These are phyloP conservation scores for Etheostoma nigrum DNA, from an alignment of 2,797 vertebrate species.

Conservation along the genomic window DNA sequence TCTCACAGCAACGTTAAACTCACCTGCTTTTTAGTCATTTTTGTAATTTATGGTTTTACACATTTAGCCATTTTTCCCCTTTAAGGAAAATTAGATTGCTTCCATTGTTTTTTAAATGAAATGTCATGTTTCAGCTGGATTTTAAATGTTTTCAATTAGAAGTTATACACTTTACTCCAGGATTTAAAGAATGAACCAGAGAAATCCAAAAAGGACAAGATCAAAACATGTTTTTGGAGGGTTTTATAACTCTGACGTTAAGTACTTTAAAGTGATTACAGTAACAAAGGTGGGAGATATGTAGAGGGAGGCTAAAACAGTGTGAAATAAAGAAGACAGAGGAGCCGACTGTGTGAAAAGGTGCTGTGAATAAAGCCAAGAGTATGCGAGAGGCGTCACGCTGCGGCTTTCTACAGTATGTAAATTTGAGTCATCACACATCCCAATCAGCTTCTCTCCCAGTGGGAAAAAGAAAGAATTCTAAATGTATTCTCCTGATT, in stretches of 20 bases:
- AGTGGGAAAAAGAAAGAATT: slow-evolving; percentile 60
- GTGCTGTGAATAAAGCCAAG: slow-evolving; percentile 7
- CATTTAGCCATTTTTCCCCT: too few species aligned
- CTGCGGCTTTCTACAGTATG: slow-evolving; percentile 46
- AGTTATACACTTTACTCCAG: background rate
- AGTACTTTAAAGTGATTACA: background rate
- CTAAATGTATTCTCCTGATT: slow-evolving; percentile 61
- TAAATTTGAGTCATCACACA: slow-evolving; percentile 65
- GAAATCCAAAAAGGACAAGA: background rate
- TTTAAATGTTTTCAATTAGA: background rate
- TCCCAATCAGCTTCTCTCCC: slow-evolving; percentile 57
- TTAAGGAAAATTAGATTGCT: background rate
- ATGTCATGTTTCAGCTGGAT: background rate
- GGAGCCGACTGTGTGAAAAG: slow-evolving; percentile 11
- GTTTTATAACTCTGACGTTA: background rate
- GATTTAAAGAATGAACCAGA: background rate
- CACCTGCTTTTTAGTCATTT: too few species aligned
- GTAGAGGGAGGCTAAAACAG: background rate
- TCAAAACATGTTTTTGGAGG: background rate
- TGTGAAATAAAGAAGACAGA: background rate
- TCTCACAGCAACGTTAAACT: background rate
- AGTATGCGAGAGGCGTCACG: slow-evolving; percentile 17
- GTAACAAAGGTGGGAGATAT: background rate
- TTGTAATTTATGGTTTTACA: too few species aligned
- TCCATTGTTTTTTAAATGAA: background rate